A percentile compares a stretch with the other conserved stretches of the same genome.
phyloP scores from a whole-genome alignment of 2,113 vertebrate species.

The Xiphophorus maculatus region DNA sequence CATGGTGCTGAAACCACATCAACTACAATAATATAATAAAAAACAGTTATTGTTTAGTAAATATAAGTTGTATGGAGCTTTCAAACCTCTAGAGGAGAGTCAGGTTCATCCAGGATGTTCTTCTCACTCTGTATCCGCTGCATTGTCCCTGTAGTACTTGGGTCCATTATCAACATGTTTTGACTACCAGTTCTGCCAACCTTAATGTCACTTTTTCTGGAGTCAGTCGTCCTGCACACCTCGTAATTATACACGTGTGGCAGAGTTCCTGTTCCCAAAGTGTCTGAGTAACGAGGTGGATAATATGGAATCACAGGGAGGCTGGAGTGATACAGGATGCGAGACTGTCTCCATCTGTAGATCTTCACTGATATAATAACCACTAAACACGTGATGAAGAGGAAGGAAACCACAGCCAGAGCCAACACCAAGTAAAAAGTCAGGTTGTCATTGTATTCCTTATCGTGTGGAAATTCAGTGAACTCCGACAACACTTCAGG shows the following conservation, averaged over 20 bases:
- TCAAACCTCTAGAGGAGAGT: not conserved
- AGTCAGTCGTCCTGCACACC: not conserved
- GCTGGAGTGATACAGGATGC: not conserved
- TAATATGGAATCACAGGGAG: not conserved
- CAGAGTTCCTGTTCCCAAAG: not conserved
- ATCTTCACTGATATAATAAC: no score
- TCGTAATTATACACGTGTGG: not conserved
- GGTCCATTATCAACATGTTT: not conserved
- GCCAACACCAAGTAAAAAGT: no score
- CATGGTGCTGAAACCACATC: no score
- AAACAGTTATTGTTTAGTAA: no score
- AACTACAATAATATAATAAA: no score
- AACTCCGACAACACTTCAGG: no score
- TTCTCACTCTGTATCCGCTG: not conserved
- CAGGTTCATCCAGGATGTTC: not conserved
- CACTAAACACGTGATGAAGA: no score
- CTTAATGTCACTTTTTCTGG: not conserved
- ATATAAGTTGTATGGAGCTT: no score
- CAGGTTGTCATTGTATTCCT: no score
- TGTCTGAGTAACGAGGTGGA: not conserved
- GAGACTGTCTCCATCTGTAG: no score
- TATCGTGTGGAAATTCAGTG: no score
- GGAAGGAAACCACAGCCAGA: no score
- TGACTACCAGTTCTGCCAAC: not conserved
- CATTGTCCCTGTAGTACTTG: not conserved